Evolutionary conservation across 30 jellyfish, hydroid and myxozoan genomes (phyloP).

Genomic region (Phacellophora camtschatica): DNA sequence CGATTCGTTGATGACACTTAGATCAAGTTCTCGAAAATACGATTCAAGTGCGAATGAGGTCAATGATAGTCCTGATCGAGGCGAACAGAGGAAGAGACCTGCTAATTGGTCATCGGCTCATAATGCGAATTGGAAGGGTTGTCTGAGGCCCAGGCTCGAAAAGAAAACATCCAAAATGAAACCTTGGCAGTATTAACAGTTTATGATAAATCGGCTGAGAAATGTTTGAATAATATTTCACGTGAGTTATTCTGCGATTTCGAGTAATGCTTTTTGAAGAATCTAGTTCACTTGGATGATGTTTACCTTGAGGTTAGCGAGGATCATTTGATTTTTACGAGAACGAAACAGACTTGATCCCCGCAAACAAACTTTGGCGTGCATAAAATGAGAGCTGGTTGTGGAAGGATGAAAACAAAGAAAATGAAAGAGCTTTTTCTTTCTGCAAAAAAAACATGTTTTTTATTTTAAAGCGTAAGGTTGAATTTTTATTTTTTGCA

Average conservation of each 20-base stretch:
- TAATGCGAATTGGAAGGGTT: slow-evolving; percentile 15
- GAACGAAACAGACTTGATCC: no score
- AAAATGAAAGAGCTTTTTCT: no score
- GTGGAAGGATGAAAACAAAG: no score
- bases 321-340: no score
- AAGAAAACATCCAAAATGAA: background rate
- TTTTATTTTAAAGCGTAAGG: no score
- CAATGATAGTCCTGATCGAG: slow-evolving; percentile 48
- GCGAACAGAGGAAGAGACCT: slow-evolving; percentile 47
- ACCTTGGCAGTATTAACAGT: slow-evolving; percentile 59
- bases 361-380: no score
- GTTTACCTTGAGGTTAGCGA: no score
- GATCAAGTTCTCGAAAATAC: background rate
- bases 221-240: background rate
- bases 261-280: background rate
- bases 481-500: no score
- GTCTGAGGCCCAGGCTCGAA: slow-evolving; percentile 47
- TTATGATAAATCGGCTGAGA: background rate
- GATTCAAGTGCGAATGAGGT: background rate
- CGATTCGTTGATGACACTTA: background rate
- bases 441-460: no score
- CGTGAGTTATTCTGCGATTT: background rate
- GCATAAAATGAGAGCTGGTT: no score
- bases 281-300: background rate
- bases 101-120: slow-evolving; percentile 53